A percentile compares a stretch with the other conserved stretches of the same genome.
Conservation (phyloP, 2,888 invertebrate species). For the Tethea ocularis region DNA sequence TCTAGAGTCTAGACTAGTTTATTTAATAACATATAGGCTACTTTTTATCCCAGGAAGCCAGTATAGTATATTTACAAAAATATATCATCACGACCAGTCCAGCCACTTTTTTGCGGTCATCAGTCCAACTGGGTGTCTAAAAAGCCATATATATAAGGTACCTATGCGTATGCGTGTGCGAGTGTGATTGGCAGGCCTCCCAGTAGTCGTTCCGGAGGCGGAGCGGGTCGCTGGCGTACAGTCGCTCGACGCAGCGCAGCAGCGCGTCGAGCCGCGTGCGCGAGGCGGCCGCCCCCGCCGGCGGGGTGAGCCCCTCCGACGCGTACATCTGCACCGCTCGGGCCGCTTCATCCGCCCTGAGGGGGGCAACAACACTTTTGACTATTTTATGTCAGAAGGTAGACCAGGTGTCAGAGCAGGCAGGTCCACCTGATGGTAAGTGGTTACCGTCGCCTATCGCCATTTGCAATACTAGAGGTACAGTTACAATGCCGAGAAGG, state of each 20-base stretch:
- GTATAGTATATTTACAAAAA: no score
- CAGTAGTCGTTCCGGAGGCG: constrained; percentile 92
- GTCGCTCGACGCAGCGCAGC: constrained; percentile 89
- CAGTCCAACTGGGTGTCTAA: no score
- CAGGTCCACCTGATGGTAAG: not conserved
- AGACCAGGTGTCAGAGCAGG: no score
- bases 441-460: no score
- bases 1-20: no score
- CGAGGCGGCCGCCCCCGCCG: constrained; percentile 69
- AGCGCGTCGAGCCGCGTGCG: constrained; percentile 93
- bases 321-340: constrained; percentile 89
- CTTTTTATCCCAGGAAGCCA: no score
- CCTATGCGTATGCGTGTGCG: constrained; percentile 29
- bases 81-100: no score
- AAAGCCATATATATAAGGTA: no score
- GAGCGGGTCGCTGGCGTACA: constrained; percentile 90
- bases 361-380: not conserved
- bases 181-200: constrained; percentile 83
- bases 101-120: no score
- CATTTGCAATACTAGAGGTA: no score
- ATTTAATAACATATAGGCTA: no score
- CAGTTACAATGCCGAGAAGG: no score
- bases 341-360: constrained; percentile 93
- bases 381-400: not conserved
- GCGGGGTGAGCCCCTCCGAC: constrained; percentile 90